phyloP scores from a whole-genome alignment of 2,797 vertebrate species.

The Sciurus vulgaris region DNA sequence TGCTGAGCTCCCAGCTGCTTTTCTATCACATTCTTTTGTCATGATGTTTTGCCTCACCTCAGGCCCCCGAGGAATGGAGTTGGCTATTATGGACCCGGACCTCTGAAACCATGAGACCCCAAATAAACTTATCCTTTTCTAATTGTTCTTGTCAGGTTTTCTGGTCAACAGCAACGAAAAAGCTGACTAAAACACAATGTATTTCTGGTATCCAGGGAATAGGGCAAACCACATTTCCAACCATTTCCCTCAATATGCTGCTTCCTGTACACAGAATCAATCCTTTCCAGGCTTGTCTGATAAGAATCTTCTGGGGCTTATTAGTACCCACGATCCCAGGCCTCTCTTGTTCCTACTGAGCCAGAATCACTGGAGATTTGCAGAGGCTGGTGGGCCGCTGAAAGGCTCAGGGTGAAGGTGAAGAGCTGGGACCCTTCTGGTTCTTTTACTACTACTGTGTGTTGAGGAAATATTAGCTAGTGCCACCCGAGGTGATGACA shows the following conservation, averaged over 20 bases:
- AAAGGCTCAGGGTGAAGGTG: neutral
- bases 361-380: neutral
- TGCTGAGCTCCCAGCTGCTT: no score
- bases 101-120: no score
- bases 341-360: neutral
- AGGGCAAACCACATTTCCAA: neutral
- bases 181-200: no score
- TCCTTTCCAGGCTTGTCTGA: neutral
- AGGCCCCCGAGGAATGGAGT: no score
- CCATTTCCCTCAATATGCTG: neutral
- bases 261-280: neutral
- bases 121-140: no score
- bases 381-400: neutral
- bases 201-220: neutral
- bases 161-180: no score
- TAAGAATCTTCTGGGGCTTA: neutral
- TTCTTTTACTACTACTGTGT: neutral
- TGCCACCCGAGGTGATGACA: neutral
- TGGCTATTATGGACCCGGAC: no score
- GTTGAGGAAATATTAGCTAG: neutral
- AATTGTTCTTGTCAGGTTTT: no score
- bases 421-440: neutral
- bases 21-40: no score
- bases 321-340: neutral
- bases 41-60: no score